phyloP scores from a whole-genome alignment of 1,140 invertebrate genomes.

The Laodelphax striatellus region DNA sequence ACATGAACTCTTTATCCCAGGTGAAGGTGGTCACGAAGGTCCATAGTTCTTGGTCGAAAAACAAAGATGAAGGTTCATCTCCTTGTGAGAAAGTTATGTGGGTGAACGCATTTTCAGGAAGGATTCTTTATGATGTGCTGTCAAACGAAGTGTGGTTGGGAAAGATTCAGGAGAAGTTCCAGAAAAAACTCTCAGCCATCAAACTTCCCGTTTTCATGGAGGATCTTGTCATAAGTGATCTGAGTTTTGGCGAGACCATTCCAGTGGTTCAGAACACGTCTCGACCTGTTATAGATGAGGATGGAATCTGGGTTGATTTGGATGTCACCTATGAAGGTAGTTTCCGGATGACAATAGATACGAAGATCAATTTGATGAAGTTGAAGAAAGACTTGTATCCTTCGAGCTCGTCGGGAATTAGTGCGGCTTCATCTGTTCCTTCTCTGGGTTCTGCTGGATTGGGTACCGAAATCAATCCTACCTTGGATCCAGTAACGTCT shows the following conservation, averaged over 20 bases:
- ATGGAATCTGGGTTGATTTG: conserved; percentile 80
- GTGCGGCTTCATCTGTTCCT: conserved; percentile 3
- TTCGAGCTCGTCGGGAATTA: not conserved
- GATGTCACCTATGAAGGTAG: conserved; percentile 82
- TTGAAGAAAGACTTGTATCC: conserved; percentile 31
- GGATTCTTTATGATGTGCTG: conserved; percentile 69
- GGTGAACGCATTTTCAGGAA: conserved; percentile 62
- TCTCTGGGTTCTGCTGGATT: too few species aligned
- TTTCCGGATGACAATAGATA: conserved; percentile 83
- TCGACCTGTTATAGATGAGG: conserved; percentile 63
- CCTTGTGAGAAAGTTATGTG: conserved; percentile 32
- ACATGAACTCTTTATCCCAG: conserved; percentile 6
- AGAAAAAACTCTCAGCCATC: conserved; percentile 76
- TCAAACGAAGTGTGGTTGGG: conserved; percentile 47
- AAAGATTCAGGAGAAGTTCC: conserved; percentile 60
- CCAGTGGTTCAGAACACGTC: conserved; percentile 64
- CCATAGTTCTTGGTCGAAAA: too few species aligned
- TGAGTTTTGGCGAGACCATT: conserved; percentile 61
- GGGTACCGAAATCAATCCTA: not conserved
- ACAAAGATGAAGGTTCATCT: not conserved
- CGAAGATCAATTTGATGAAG: conserved; percentile 89
- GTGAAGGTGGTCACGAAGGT: not conserved
- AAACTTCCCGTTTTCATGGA: conserved; percentile 84
- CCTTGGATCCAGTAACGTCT: not conserved
- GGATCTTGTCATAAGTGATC: conserved; percentile 60